These are phyloP conservation scores for Drosophila pseudoananassae DNA, from an alignment of 1,140 invertebrate species.

Conservation along the genomic window DNA sequence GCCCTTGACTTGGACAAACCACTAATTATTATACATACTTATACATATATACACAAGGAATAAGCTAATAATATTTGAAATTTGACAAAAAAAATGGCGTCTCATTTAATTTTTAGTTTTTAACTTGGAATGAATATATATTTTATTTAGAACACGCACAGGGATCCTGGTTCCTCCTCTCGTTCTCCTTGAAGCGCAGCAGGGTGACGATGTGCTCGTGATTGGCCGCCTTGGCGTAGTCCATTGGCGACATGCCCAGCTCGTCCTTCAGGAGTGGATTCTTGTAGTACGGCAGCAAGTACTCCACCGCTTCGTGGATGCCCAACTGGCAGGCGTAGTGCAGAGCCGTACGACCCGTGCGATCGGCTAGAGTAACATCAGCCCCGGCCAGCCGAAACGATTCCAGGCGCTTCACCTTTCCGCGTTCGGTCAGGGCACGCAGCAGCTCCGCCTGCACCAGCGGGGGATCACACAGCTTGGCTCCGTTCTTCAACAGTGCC, in stretches of 20 bases:
- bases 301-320: constrained; percentile 75
- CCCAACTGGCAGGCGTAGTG: constrained; percentile 86
- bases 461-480: constrained; percentile 85
- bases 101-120: not conserved
- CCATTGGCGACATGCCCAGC: constrained; percentile 84
- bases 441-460: constrained; percentile 86
- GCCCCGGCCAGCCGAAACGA: constrained; percentile 87
- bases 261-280: constrained; percentile 82
- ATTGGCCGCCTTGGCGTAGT: constrained; percentile 84
- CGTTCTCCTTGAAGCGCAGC: constrained; percentile 38
- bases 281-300: constrained; percentile 84
- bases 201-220: constrained; percentile 41
- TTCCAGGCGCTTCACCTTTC: constrained; percentile 85
- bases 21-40: constrained; percentile 63
- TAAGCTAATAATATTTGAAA: constrained; percentile 80
- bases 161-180: not conserved
- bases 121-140: not conserved
- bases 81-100: constrained; percentile 50
- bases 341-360: constrained; percentile 87
- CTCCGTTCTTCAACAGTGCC: constrained; percentile 87
- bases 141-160: constrained; percentile 26
- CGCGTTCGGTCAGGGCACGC: constrained; percentile 86
- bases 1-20: constrained; percentile 68
- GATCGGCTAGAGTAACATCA: constrained; percentile 86
- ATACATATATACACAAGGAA: constrained; percentile 69